phyloP scores from a whole-genome alignment of 2,113 vertebrate species.

The Gymnarchus niloticus region DNA sequence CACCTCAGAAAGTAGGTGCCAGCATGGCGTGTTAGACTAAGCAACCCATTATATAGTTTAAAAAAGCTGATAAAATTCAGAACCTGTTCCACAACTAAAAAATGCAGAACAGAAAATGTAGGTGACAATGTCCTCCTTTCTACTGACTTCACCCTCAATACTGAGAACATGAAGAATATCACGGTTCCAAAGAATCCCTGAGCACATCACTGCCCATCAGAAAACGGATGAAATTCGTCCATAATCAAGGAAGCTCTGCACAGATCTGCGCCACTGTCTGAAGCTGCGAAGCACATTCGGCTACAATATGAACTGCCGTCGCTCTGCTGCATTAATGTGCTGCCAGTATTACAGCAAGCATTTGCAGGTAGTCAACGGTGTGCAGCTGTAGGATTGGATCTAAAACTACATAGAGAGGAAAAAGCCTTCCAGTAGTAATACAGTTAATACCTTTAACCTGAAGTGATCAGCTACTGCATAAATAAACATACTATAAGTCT shows the following conservation, averaged over 20 bases:
- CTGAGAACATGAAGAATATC: neutral
- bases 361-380: neutral
- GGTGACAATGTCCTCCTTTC: conserved; percentile 4
- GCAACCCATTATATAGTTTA: neutral
- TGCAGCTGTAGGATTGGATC: neutral
- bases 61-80: neutral
- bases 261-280: neutral
- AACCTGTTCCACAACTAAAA: conserved; percentile 6
- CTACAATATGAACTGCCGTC: neutral
- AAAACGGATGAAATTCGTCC: neutral
- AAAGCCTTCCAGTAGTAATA: neutral
- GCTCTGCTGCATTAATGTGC: neutral
- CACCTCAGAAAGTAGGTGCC: neutral
- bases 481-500: neutral
- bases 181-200: neutral
- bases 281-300: neutral
- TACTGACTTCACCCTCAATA: neutral
- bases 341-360: neutral
- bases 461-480: neutral
- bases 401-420: neutral
- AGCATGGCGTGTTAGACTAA: neutral
- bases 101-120: neutral
- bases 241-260: neutral
- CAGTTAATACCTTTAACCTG: neutral
- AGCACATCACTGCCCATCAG: no score